Percentiles rank a stretch among this genome's conserved stretches.
Evolutionary conservation across 2,797 vertebrate genomes (phyloP).

Genomic region (Saxicola maurus): DNA sequence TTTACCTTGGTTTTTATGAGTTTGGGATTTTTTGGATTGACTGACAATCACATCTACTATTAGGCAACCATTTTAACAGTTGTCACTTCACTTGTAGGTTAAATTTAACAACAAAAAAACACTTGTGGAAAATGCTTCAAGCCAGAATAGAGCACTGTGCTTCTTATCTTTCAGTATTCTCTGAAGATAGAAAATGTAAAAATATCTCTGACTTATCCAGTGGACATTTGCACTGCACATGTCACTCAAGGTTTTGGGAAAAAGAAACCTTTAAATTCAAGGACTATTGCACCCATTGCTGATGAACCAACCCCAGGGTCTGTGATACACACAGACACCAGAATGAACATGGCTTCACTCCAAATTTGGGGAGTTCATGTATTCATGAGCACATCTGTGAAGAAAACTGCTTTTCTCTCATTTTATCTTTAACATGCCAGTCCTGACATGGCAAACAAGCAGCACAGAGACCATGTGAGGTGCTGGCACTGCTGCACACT

Average conservation of each 20-base stretch:
- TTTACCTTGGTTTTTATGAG: background rate
- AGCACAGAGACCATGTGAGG: background rate
- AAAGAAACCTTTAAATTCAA: background rate
- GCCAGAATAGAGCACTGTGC: background rate
- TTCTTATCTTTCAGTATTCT: background rate
- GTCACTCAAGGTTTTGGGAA: background rate
- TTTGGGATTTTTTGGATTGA: background rate
- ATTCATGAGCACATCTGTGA: background rate
- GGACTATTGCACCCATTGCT: background rate
- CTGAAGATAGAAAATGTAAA: background rate
- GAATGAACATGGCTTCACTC: background rate
- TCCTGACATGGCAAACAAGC: background rate
- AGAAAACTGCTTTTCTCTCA: background rate
- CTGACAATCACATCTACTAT: background rate
- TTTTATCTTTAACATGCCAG: background rate
- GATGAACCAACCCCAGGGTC: background rate
- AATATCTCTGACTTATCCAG: background rate
- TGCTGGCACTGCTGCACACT: background rate
- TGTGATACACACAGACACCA: background rate
- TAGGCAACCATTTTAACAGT: background rate
- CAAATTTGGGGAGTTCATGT: background rate
- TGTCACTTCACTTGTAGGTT: background rate
- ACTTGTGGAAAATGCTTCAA: background rate
- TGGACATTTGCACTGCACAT: background rate
- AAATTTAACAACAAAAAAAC: slow-evolving; percentile 8